Evolutionary conservation across 2,113 vertebrate species (phyloP), one percentile per base, ranked within the genome.

Genomic region (Ceyx margarethae): DNA sequence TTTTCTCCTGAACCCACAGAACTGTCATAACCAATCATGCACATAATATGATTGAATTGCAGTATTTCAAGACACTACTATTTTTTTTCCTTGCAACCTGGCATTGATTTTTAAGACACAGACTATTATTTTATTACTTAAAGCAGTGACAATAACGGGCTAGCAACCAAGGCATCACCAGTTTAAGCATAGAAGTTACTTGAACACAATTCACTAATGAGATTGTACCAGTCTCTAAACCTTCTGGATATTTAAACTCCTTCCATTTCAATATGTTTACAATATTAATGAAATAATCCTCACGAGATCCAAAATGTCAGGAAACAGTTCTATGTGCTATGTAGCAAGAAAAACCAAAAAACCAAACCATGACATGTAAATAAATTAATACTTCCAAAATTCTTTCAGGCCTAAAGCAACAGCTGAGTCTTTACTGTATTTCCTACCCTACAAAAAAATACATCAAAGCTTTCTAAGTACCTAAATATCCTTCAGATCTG

Each of bases 21-120:
- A 69, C 43, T 86, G 66, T 64, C 42, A 67, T 85, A 92, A 65
- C 4, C 21, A 84, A 58, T 62, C 35, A 6, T 40, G 26, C 79
- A 69, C 17, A 28, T 64, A 85, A 50, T 35, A 72, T 23, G 31
- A 54, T 88, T 80, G 10, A 28, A 51, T 45, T 90, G 37, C 16
- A 88, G 57, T 87, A 66, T 50, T 92, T 91, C 50, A 76, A 87
- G 17, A 33, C 40, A 57, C 7, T 73, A 25, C 5, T 50, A 31
- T 28, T 72, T 90, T 93, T 51, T 93, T 53, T 60, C 23, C 23
- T 81, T 53, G 17, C 72, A 89, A 79, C 20, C 65, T 74, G 35
- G 10, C 48, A 81, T 53, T 93, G 89, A 90, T 89, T 94, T 95
- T 94, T 66, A 84, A 77, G 66, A 68, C 35, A 21, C n/a, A 66